phyloP scores from a whole-genome alignment of 2,113 vertebrate species.

The Dipodomys stephensi region DNA sequence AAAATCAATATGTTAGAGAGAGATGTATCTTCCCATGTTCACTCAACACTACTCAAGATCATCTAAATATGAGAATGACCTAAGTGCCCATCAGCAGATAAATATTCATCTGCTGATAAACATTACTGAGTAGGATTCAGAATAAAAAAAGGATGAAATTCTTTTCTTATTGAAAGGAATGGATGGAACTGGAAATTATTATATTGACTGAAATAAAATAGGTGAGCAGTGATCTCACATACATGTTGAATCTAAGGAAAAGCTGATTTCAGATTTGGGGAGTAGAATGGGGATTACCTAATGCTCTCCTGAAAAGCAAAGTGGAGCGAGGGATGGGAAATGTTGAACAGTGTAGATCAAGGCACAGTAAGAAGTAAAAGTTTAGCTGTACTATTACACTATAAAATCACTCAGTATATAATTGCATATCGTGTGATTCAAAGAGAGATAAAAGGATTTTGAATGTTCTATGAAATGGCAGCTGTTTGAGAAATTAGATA shows the following conservation, averaged over 20 bases:
- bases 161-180: background rate
- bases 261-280: background rate
- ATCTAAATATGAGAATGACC: background rate
- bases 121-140: background rate
- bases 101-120: background rate
- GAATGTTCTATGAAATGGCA: background rate
- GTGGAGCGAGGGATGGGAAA: background rate
- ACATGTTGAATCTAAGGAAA: background rate
- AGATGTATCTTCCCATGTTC: background rate
- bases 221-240: background rate
- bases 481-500: background rate
- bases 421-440: background rate
- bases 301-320: no score
- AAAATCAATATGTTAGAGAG: background rate
- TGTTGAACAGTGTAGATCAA: background rate
- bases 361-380: background rate
- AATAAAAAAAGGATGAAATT: background rate
- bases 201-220: background rate
- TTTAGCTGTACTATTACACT: background rate
- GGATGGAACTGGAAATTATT: background rate
- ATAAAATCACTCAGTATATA: background rate
- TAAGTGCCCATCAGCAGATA: no score
- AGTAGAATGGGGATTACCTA: background rate
- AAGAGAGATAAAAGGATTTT: background rate
- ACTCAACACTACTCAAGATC: background rate